Evolutionary conservation across 2,113 vertebrate species (phyloP).

Genomic region (Otolemur garnettii): DNA sequence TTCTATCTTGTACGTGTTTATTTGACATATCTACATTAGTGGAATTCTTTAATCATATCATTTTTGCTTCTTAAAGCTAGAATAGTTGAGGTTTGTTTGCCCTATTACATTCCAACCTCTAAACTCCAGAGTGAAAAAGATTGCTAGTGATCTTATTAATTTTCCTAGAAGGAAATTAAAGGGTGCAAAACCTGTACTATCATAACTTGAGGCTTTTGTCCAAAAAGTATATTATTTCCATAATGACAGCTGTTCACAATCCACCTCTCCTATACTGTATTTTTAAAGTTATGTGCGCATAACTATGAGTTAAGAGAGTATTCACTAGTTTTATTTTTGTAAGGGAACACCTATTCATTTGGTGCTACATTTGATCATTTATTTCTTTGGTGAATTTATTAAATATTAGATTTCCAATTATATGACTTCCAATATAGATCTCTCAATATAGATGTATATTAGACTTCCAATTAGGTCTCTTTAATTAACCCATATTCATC

Average conservation of each 20-base stretch:
- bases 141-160: conserved; percentile 67
- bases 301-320: conserved; percentile 41
- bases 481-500: conserved; percentile 74
- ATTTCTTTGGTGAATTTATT: conserved; percentile 71
- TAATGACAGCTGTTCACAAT: conserved; percentile 38
- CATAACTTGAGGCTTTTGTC: not conserved
- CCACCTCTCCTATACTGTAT: not conserved
- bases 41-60: conserved; percentile 72
- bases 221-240: not conserved
- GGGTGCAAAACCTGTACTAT: not conserved
- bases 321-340: not conserved
- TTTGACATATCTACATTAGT: conserved; percentile 70
- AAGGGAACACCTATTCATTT: conserved; percentile 39
- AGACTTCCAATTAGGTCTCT: conserved; percentile 64
- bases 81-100: not conserved
- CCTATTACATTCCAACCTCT: conserved; percentile 59
- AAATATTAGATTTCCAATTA: conserved; percentile 63
- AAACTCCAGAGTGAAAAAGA: conserved; percentile 61
- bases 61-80: conserved; percentile 67
- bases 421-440: conserved; percentile 62
- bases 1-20: conserved; percentile 74
- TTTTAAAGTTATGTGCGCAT: conserved; percentile 18
- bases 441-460: not conserved
- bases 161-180: conserved; percentile 73
- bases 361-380: conserved; percentile 63